These are phyloP conservation scores for Steinernema khuongi DNA, from an alignment of 1,140 invertebrate species.

Conservation along the genomic window DNA sequence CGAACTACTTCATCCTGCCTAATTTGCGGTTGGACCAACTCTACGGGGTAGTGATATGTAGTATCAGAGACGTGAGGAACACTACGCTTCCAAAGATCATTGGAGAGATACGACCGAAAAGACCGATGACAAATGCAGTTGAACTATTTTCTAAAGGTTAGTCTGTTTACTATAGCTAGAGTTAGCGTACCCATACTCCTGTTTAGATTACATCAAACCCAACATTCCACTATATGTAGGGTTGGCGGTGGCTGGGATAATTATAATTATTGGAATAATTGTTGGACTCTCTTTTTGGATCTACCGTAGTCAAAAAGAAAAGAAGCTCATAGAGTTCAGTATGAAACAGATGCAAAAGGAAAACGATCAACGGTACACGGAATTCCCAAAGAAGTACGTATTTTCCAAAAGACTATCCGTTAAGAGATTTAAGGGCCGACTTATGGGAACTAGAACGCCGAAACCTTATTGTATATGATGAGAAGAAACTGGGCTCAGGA, in stretches of 20 bases:
- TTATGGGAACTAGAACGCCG: conserved; percentile 55
- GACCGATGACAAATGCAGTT: conserved; percentile 35
- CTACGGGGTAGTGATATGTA: conserved; percentile 53
- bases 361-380: conserved; percentile 47
- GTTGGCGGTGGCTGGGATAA: background rate
- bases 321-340: conserved; percentile 35
- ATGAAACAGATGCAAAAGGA: conserved; percentile 27
- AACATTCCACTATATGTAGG: background rate
- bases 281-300: conserved; percentile 27
- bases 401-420: conserved; percentile 15
- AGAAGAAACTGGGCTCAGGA: conserved; percentile 54
- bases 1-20: conserved; percentile 36
- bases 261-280: conserved; percentile 35
- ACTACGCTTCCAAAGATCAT: conserved; percentile 41
- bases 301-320: conserved; percentile 28
- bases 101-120: conserved; percentile 21
- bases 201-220: background rate
- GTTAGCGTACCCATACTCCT: background rate
- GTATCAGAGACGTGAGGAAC: conserved; percentile 45
- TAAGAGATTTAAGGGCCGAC: conserved; percentile 39
- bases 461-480: conserved; percentile 57
- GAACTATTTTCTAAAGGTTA: conserved; percentile 29
- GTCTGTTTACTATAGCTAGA: conserved; percentile 16
- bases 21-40: conserved; percentile 43
- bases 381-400: conserved; percentile 47